Percentiles rank a stretch among this genome's conserved stretches.
Evolutionary conservation across 2,888 invertebrate species (phyloP).

Genomic region (Agrypnus murinus): DNA sequence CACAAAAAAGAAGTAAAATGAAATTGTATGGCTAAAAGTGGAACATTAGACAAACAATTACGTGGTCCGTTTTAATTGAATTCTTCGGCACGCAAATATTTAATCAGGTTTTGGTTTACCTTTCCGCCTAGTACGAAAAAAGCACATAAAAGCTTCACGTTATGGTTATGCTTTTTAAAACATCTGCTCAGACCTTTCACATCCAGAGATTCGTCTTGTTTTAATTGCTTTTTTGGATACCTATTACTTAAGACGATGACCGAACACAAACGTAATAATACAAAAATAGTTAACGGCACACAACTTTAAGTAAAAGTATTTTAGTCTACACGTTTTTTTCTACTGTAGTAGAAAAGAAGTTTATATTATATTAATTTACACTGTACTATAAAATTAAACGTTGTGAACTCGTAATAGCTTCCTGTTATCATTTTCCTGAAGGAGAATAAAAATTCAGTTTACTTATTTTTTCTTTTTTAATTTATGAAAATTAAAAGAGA

Average conservation of each 20-base stretch:
- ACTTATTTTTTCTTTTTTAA: too few relatives aligned
- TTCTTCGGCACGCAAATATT: slow-evolving; percentile 35
- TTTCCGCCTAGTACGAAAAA: slow-evolving; percentile 11
- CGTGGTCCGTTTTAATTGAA: slow-evolving; percentile 28
- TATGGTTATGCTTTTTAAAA: slow-evolving; percentile 10
- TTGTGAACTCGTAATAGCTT: too few relatives aligned
- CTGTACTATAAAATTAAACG: too few relatives aligned
- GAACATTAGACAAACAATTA: slow-evolving; percentile 34
- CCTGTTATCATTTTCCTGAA: too few relatives aligned
- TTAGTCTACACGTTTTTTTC: not conserved
- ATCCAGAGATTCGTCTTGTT: not conserved
- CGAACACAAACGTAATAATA: not conserved
- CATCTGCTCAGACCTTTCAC: not conserved
- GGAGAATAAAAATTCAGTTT: too few relatives aligned
- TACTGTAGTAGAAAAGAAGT: too few relatives aligned
- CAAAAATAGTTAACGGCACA: not conserved
- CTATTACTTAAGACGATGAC: not conserved
- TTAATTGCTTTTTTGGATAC: not conserved
- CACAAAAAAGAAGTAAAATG: slow-evolving; percentile 6
- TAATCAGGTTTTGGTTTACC: slow-evolving; percentile 29
- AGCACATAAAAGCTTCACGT: slow-evolving; percentile 11
- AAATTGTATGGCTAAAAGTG: slow-evolving; percentile 12
- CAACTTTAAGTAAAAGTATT: slow-evolving; percentile 4
- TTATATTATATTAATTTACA: too few relatives aligned
- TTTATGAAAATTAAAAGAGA: too few relatives aligned